phyloP scores from a whole-genome alignment of 2,888 invertebrate genomes.

The Willowsia nigromaculata region DNA sequence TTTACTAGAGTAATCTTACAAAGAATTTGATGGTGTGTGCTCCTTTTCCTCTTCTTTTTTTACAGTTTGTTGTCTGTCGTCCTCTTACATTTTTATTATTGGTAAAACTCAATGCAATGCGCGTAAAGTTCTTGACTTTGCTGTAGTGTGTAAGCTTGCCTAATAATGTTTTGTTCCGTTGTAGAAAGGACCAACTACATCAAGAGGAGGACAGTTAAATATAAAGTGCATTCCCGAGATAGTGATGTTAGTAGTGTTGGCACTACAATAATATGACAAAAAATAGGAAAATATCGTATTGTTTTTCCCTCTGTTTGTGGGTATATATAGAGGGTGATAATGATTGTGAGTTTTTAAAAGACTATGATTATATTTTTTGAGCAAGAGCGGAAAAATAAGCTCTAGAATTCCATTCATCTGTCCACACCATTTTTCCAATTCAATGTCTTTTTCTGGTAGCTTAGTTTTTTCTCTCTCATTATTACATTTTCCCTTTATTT shows the following conservation, averaged over 20 bases:
- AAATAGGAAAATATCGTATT: background rate
- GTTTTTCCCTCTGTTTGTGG: constrained; percentile 2
- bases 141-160: background rate
- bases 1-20: constrained; percentile 53
- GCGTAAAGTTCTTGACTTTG: background rate
- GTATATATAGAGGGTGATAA: constrained; percentile 1
- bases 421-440: constrained; percentile 58
- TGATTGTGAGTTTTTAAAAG: constrained; percentile 2
- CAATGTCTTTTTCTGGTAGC: constrained; percentile 26
- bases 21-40: constrained; percentile 49
- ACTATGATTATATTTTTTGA: constrained; percentile 46
- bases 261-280: background rate
- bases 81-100: constrained; percentile 65
- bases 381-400: constrained; percentile 30
- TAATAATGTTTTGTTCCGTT: constrained; percentile 33
- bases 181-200: background rate
- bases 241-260: background rate
- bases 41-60: background rate
- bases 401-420: constrained; percentile 53
- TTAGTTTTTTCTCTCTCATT: constrained; percentile 15
- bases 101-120: constrained; percentile 36
- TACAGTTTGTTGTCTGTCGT: constrained; percentile 26
- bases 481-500: constrained; percentile 52
- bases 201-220: background rate
- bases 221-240: background rate